Percentiles rank a stretch among this genome's conserved stretches.
Evolutionary conservation across 2,797 vertebrate genomes (phyloP).

Genomic region (Brotula barbata): DNA sequence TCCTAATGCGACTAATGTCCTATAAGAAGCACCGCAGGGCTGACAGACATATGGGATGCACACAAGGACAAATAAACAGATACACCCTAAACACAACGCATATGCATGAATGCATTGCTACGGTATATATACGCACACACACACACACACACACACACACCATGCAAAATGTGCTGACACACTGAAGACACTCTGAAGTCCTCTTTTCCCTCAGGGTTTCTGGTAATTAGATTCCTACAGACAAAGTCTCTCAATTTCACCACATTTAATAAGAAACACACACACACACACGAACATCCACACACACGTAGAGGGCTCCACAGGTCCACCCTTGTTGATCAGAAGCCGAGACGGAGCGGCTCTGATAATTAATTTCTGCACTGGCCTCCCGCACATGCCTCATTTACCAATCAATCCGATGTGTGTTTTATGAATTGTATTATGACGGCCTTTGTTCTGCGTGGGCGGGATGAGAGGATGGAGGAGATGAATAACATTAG

Average conservation of each 20-base stretch:
- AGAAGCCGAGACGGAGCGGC: slow-evolving; percentile 56
- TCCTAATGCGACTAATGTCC: too few relatives aligned
- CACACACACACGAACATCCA: slow-evolving; percentile 39
- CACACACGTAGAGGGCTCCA: slow-evolving; percentile 49
- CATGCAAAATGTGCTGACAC: slow-evolving; percentile 59
- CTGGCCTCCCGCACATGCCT: slow-evolving; percentile 56
- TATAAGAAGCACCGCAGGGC: too few relatives aligned
- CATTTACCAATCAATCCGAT: slow-evolving; percentile 74
- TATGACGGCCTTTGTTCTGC: slow-evolving; percentile 42
- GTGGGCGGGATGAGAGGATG: not conserved
- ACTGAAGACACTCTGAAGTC: slow-evolving; percentile 55
- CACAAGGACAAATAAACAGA: slow-evolving; percentile 13
- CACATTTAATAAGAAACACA: slow-evolving; percentile 71
- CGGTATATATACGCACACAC: slow-evolving; percentile 29
- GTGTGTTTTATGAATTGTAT: slow-evolving; percentile 76
- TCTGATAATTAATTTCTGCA: slow-evolving; percentile 76
- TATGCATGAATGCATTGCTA: slow-evolving; percentile 20
- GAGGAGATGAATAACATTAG: not conserved
- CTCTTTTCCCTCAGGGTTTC: slow-evolving; percentile 60
- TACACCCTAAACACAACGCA: slow-evolving; percentile 13
- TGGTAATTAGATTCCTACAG: slow-evolving; percentile 77
- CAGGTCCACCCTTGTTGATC: slow-evolving; percentile 77
- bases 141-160: slow-evolving; percentile 10
- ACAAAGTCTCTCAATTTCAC: slow-evolving; percentile 75
- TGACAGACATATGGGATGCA: too few relatives aligned